Percentiles rank a stretch among this genome's conserved stretches.
These are phyloP conservation scores for Aphidius colemani DNA, from an alignment of 2,888 invertebrate species.

Conservation along the genomic window DNA sequence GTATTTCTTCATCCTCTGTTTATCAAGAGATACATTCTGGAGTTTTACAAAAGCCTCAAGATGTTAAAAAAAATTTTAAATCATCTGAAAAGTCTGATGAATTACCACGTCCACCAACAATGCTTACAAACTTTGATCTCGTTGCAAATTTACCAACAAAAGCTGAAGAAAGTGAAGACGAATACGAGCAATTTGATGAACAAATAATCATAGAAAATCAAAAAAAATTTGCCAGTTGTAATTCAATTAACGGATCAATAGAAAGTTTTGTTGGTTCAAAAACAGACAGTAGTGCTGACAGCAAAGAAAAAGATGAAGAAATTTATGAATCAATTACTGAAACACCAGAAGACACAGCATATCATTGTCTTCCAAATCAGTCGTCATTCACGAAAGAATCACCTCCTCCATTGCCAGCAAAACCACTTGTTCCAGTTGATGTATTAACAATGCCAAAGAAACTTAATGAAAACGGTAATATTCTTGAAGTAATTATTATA, in stretches of 20 bases:
- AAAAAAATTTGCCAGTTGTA: slow-evolving; percentile 44
- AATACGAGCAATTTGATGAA: slow-evolving; percentile 52
- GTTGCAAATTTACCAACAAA: slow-evolving; percentile 52
- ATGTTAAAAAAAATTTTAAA: slow-evolving; percentile 32
- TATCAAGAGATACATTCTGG: slow-evolving; percentile 15
- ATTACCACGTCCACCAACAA: slow-evolving; percentile 40
- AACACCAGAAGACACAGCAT: slow-evolving; percentile 44
- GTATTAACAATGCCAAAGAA: slow-evolving; percentile 28
- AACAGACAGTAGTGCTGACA: slow-evolving; percentile 42
- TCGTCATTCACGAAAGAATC: slow-evolving; percentile 27
- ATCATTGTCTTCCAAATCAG: slow-evolving; percentile 38
- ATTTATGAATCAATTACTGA: slow-evolving; percentile 55
- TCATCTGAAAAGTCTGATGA: slow-evolving; percentile 42
- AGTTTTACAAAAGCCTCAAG: too few species aligned
- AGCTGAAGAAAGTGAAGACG: slow-evolving; percentile 52
- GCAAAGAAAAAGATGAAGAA: slow-evolving; percentile 46
- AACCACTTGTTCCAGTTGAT: slow-evolving; percentile 37
- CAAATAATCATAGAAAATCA: slow-evolving; percentile 46
- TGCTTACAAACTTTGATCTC: slow-evolving; percentile 48
- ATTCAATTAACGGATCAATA: slow-evolving; percentile 46
- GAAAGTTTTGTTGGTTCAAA: slow-evolving; percentile 47
- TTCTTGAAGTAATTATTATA: neutral
- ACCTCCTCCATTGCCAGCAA: slow-evolving; percentile 47
- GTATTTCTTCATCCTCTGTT: too few species aligned
- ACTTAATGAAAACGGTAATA: slow-evolving; percentile 26